Evolutionary conservation across 2,113 vertebrate species (phyloP), one percentile per base, ranked within the genome.

Genomic region (Turnix velox): DNA sequence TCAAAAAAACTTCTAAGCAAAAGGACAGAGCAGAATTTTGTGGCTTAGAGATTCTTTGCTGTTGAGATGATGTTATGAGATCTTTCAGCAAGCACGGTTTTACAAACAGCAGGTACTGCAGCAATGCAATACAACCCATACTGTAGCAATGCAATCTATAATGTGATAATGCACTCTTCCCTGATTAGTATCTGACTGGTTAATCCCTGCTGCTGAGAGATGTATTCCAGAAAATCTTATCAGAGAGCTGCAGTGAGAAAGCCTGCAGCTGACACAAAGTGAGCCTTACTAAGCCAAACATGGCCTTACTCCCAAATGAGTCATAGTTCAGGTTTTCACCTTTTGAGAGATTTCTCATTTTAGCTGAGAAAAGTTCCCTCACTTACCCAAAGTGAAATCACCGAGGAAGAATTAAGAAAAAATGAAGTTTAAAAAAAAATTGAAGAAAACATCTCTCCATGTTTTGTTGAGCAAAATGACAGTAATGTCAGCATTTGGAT

Each of bases 1-100:
- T 48, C 22, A 31, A 40, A 33, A 66, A 82, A 63, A 18, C 23
- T 10, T 48, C 73, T 40, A 20, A 88, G 46, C 35, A 31, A 48
- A 85, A 91, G 54, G 35, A 74, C 20, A 78, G 46, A 84, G 69
- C 57, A 87, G 62, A 82, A 65, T 87, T 92, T 61, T 90, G 85
- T 90, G 90, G 72, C 65, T 92, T 87, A 72, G 57, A 81, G 66
- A 84, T 93, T 91, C 88, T 78, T 92, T 43, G 61, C 77, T 66
- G 90, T n/a, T 91, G 80, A 93, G 78, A 91, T 59, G 80, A 84
- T 69, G 69, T 81, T 93, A 46, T 4, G 31, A 92, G 81, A 90
- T 55, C 59, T 80, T 68, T 54, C 49, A 87, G 87, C 63, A 93
- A 83, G 84, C 0, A 3, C 28, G 54, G 61, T 66, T 78, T 59